Conservation (phyloP, 2,888 invertebrate species). For the Ceriagrion tenellum region DNA sequence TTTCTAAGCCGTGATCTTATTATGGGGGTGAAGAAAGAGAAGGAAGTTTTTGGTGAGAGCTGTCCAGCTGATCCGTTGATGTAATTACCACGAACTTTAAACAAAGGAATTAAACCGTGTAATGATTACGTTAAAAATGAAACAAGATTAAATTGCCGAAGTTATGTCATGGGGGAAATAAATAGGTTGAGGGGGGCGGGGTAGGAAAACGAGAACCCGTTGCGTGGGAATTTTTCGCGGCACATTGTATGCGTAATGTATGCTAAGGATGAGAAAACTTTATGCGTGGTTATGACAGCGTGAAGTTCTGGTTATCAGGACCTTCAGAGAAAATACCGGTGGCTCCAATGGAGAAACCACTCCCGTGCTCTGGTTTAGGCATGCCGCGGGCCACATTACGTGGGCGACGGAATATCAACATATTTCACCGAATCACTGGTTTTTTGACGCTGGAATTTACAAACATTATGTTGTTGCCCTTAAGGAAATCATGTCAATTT, state of each 20-base stretch:
- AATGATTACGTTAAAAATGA: not conserved
- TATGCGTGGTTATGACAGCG: not conserved
- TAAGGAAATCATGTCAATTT: no score
- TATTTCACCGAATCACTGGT: no score
- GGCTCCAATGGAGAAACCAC: not conserved
- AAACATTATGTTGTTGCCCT: no score
- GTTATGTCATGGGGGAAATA: slow-evolving; percentile 2
- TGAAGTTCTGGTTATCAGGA: not conserved
- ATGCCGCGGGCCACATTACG: not conserved
- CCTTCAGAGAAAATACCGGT: not conserved
- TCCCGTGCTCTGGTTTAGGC: not conserved
- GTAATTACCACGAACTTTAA: not conserved
- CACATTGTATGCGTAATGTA: slow-evolving; percentile 7
- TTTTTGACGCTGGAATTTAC: no score
- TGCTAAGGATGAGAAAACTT: not conserved
- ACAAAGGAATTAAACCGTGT: not conserved
- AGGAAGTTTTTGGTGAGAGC: not conserved
- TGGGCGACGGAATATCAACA: not conserved
- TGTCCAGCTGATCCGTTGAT: not conserved
- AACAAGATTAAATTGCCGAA: not conserved
- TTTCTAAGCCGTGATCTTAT: not conserved
- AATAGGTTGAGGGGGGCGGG: not conserved
- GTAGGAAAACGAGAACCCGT: not conserved
- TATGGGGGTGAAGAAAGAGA: not conserved
- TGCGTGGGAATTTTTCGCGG: not conserved